Base-by-base conservation (phyloP, 2,888 invertebrate genomes). In the Apodemia mormo region DNA sequence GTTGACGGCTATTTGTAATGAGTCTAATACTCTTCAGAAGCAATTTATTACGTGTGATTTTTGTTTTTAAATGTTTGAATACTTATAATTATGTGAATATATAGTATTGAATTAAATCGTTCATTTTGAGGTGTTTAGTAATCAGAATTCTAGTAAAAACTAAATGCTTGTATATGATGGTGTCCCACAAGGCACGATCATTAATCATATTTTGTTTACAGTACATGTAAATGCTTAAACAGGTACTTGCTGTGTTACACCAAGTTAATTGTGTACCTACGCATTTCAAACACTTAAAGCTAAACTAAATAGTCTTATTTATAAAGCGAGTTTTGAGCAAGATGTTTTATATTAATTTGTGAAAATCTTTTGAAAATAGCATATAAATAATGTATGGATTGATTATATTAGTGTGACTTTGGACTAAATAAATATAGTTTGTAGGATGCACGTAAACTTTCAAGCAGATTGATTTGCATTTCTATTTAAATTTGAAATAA, bases 1-100 rank as follows among this genome's bases (percentile, higher is more conserved):
- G 86, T 90, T 87, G 89, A 92, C 88, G 87, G 83, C 92, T 91
- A 92, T 88, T 81, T 82, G 81, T 85, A 85, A 82, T 82, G 92
- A 92, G 91, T 92, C 92, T 93, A 93, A 82, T 82, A 92, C 92
- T 91, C 90, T 82, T 85, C 84, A 76, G 80, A 92, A 93, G 93
- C 93, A 82, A 88, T 91, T 86, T 49, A 49, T 49, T 78, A 84
- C 81, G 89, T 90, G 90, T 90, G 49, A 49, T 49, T 81, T 77
- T 84, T 85, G 85, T 85, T 79, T 79, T 49, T 49, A 49, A 49
- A 82, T 76, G 75, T 80, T 82, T 73, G 75, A 73, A 70, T 72
- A 64, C 29, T 37, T 65, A 65, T 43, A 52, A 66, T 66, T 65
- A 54, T 65, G 68, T 69, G 61, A 30, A 61, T 22, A 22, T 22